A percentile compares a stretch with the other conserved stretches of the same genome.
These are phyloP conservation scores for Mus caroli DNA, from an alignment of 2,797 vertebrate genomes.

Conservation along the genomic window DNA sequence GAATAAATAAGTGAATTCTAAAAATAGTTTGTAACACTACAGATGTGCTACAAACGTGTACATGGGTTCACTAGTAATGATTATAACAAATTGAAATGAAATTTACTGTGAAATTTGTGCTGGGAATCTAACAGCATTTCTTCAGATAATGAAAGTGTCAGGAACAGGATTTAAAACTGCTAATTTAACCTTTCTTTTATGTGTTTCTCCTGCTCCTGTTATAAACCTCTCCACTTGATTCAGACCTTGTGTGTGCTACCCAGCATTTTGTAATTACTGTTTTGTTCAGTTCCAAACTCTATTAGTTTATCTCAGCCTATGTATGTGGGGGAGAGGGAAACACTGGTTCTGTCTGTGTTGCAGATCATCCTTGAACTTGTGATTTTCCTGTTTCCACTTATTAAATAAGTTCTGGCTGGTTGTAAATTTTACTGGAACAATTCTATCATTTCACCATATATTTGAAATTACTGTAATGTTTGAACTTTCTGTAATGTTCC, in stretches of 20 bases:
- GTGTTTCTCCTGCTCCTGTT: conserved; percentile 37
- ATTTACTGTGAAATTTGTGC: conserved; percentile 38
- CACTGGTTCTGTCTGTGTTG: neutral
- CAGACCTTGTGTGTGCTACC: conserved; percentile 2
- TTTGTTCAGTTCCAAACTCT: conserved; percentile 28
- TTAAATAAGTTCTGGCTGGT: conserved; percentile 13
- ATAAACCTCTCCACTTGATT: neutral
- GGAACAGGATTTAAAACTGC: conserved; percentile 41
- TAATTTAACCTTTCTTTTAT: conserved; percentile 55
- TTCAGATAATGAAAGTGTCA: conserved; percentile 59
- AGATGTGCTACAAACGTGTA: neutral
- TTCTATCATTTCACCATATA: neutral
- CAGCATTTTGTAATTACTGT: conserved; percentile 25
- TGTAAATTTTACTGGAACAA: conserved; percentile 48
- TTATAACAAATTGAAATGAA: conserved; percentile 61
- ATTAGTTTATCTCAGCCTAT: neutral
- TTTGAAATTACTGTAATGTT: too few species aligned
- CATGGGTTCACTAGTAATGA: neutral
- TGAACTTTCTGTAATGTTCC: neutral
- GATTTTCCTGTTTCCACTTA: neutral
- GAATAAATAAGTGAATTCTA: neutral
- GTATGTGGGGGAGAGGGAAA: neutral
- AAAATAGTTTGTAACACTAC: neutral
- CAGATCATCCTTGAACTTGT: neutral
- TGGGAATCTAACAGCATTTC: conserved; percentile 24